These are phyloP conservation scores for Dinothrombium tinctorium DNA, from an alignment of 1,140 invertebrate genomes.

Conservation along the genomic window DNA sequence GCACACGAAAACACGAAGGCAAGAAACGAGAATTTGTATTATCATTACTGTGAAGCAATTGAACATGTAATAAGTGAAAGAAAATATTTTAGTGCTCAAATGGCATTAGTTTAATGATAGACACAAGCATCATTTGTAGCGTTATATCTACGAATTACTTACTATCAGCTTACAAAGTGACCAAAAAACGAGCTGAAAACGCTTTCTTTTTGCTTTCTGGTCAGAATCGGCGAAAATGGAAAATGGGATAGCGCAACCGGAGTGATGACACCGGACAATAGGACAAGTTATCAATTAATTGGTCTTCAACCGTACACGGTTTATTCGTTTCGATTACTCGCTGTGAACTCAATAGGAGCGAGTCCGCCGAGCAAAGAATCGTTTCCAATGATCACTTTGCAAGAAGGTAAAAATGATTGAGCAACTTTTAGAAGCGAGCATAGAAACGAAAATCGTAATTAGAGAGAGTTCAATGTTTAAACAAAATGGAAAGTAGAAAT, in stretches of 20 bases:
- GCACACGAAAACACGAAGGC: too few species aligned
- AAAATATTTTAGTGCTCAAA: too few species aligned
- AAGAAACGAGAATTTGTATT: too few species aligned
- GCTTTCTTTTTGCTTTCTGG: not conserved
- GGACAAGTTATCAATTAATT: slow-evolving; percentile 29
- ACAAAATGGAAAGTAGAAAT: not conserved
- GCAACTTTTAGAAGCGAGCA: not conserved
- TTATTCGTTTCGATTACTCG: slow-evolving; percentile 44
- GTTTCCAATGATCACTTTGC: slow-evolving; percentile 46
- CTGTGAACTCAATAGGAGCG: slow-evolving; percentile 40
- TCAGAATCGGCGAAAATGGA: slow-evolving; percentile 24
- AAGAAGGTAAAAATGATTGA: slow-evolving; percentile 31
- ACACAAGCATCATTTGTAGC: too few species aligned
- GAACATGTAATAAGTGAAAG: too few species aligned
- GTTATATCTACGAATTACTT: too few species aligned
- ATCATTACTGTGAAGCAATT: too few species aligned
- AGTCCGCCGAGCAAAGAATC: slow-evolving; percentile 42
- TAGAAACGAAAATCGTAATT: not conserved
- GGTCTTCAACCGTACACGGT: slow-evolving; percentile 42
- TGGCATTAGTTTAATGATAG: too few species aligned
- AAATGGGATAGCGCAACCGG: slow-evolving; percentile 19
- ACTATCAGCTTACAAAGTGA: not conserved
- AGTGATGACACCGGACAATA: slow-evolving; percentile 37
- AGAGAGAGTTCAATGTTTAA: not conserved
- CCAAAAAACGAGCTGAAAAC: not conserved